phyloP scores from a whole-genome alignment of 2,113 vertebrate genomes.

The Ia io region DNA sequence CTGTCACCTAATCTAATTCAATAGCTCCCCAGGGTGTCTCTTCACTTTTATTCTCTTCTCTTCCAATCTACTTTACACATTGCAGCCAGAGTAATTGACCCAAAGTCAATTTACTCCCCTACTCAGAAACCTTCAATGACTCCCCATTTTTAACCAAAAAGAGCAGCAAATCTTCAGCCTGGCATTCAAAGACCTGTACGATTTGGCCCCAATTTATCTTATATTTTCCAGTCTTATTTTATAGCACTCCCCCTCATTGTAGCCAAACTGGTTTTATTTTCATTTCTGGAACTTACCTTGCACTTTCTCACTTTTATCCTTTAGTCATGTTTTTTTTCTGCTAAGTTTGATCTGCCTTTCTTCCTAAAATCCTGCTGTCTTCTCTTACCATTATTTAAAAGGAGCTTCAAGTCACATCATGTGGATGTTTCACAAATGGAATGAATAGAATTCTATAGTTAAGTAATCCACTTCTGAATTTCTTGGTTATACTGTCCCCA shows the following conservation, averaged over 20 bases:
- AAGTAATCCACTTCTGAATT: conserved; percentile 52
- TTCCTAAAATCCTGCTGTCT: conserved; percentile 37
- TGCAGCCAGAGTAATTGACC: conserved; percentile 73
- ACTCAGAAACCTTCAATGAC: conserved; percentile 68
- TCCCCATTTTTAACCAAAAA: conserved; percentile 74
- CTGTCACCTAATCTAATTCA: conserved; percentile 70
- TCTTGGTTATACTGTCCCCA: conserved; percentile 17
- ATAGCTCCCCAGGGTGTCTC: conserved; percentile 73
- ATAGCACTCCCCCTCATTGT: conserved; percentile 33
- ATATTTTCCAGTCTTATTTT: conserved; percentile 62
- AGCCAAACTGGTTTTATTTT: conserved; percentile 70
- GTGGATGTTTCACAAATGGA: conserved; percentile 45
- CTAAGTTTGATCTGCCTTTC: conserved; percentile 50
- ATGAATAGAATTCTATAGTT: conserved; percentile 43
- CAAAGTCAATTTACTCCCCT: conserved; percentile 68
- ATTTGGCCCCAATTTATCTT: conserved; percentile 66
- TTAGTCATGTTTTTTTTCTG: conserved; percentile 37
- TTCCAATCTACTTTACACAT: conserved; percentile 67
- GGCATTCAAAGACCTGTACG: conserved; percentile 64
- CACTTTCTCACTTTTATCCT: conserved; percentile 58
- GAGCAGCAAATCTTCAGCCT: conserved; percentile 63
- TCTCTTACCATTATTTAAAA: conserved; percentile 51
- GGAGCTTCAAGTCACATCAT: conserved; percentile 48
- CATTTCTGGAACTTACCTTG: conserved; percentile 53
- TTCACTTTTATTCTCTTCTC: conserved; percentile 68